Percentiles rank a stretch among this genome's conserved stretches.
These are phyloP conservation scores for Blastobasis adustella DNA, from an alignment of 2,888 invertebrate genomes.

Conservation along the genomic window DNA sequence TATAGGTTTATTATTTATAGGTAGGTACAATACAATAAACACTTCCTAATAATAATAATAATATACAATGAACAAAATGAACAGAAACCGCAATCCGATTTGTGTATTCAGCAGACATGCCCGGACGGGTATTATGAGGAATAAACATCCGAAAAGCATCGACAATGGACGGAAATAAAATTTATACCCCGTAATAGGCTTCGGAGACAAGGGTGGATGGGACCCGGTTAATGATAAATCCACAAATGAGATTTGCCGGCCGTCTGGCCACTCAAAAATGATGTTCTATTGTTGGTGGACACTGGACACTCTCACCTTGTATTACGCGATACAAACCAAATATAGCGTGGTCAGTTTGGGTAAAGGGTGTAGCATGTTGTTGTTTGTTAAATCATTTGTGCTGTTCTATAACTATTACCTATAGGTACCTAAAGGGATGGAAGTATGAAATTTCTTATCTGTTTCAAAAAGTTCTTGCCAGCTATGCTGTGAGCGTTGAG, in stretches of 20 bases:
- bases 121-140: slow-evolving; percentile 46
- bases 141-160: slow-evolving; percentile 58
- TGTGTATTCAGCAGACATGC: no score
- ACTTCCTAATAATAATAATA: no score
- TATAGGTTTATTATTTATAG: no score
- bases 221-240: slow-evolving; percentile 74
- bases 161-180: slow-evolving; percentile 63
- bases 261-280: slow-evolving; percentile 69
- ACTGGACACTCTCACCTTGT: slow-evolving; percentile 70
- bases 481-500: no score
- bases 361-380: slow-evolving; percentile 35
- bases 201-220: slow-evolving; percentile 63
- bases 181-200: slow-evolving; percentile 70
- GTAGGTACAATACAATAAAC: no score
- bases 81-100: no score
- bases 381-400: background rate
- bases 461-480: no score
- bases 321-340: slow-evolving; percentile 53
- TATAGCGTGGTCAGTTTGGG: slow-evolving; percentile 35
- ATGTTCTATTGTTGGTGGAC: slow-evolving; percentile 63
- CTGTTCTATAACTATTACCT: no score
- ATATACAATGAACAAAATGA: background rate
- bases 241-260: slow-evolving; percentile 74
- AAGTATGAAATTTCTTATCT: no score
- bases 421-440: no score